A percentile compares a stretch with the other conserved stretches of the same genome.
Evolutionary conservation across 2,797 vertebrate species (phyloP).

Genomic region (Discoglossus pictus): DNA sequence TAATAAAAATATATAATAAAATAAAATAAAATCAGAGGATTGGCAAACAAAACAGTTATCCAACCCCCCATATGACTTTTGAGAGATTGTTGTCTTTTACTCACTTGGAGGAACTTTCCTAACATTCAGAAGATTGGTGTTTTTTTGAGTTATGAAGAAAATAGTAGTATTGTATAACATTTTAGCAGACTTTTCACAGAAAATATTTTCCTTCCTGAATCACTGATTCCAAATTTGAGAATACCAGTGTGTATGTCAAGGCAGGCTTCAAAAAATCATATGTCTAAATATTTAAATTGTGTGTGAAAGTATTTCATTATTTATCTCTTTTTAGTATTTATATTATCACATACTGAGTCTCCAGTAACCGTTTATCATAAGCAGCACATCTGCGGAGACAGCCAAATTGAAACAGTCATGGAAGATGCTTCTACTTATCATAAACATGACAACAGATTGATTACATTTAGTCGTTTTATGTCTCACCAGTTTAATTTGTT

Average conservation of each 20-base stretch:
- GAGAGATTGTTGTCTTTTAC: too few species aligned
- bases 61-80: too few species aligned
- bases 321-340: conserved; percentile 83
- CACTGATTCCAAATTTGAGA: conserved; percentile 61
- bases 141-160: too few species aligned
- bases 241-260: conserved; percentile 66
- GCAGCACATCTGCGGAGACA: conserved; percentile 77
- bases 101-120: too few species aligned
- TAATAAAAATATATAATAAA: too few species aligned
- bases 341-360: conserved; percentile 75
- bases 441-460: conserved; percentile 87
- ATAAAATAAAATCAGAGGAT: too few species aligned
- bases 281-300: conserved; percentile 83
- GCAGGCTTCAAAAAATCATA: conserved; percentile 72
- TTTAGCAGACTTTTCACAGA: conserved; percentile 41
- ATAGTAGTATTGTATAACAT: too few species aligned
- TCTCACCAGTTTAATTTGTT: conserved; percentile 93
- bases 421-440: conserved; percentile 78
- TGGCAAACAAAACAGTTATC: too few species aligned
- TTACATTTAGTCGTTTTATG: conserved; percentile 83
- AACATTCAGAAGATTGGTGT: too few species aligned
- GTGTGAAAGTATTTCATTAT: conserved; percentile 82
- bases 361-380: conserved; percentile 77
- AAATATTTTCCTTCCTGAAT: conserved; percentile 23
- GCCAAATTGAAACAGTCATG: conserved; percentile 78